Conservation (phyloP, 2,797 vertebrate species). For the Pachyuromys duprasi region DNA sequence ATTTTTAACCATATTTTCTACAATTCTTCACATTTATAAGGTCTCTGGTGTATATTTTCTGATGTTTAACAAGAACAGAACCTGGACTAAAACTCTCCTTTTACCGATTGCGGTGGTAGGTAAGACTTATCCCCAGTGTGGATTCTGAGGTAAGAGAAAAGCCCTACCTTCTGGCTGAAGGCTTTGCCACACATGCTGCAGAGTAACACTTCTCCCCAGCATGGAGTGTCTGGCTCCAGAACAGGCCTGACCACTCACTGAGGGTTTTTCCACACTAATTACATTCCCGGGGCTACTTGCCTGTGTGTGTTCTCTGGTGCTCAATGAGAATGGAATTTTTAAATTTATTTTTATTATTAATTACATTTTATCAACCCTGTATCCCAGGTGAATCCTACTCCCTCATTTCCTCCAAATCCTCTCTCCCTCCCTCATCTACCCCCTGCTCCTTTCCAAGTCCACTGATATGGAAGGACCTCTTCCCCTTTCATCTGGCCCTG, state of each 20-base stretch:
- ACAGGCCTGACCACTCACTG: conserved; percentile 69
- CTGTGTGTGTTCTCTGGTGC: conserved; percentile 28
- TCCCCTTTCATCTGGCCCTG: too few relatives aligned
- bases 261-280: conserved; percentile 71
- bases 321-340: conserved; percentile 52
- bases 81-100: conserved; percentile 67
- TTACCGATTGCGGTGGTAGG: conserved; percentile 59
- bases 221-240: conserved; percentile 67
- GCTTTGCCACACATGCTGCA: conserved; percentile 64
- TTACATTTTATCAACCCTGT: too few relatives aligned
- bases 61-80: conserved; percentile 74
- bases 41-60: conserved; percentile 74
- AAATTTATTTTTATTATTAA: too few relatives aligned
- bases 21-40: conserved; percentile 35
- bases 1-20: conserved; percentile 68
- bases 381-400: too few relatives aligned
- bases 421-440: too few relatives aligned
- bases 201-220: conserved; percentile 70
- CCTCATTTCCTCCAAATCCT: too few relatives aligned
- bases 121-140: conserved; percentile 64
- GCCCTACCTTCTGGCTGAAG: conserved; percentile 67
- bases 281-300: conserved; percentile 59
- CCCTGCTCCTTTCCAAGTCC: too few relatives aligned
- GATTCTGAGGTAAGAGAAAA: conserved; percentile 70
- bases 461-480: too few relatives aligned